A percentile compares a stretch with the other conserved stretches of the same genome.
Evolutionary conservation across 1,140 invertebrate species (phyloP).

Genomic region (Lasioglossum baleicum): DNA sequence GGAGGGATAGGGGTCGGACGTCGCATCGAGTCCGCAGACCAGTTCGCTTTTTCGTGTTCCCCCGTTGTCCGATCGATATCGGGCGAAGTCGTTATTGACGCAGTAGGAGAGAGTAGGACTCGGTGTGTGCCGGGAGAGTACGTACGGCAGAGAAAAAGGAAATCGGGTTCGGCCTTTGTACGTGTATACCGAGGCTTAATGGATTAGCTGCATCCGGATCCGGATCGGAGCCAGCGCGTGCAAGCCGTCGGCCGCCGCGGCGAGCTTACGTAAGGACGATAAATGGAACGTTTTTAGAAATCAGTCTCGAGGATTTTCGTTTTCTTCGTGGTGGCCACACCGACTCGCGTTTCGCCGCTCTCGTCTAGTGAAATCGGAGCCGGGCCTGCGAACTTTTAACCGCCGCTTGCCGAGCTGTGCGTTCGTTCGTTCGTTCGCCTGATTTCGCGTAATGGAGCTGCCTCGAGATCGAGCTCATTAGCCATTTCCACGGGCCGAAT

Average conservation of each 20-base stretch:
- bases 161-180: constrained; percentile 49
- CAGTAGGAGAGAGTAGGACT: not conserved
- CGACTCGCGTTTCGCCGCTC: not conserved
- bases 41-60: constrained; percentile 15
- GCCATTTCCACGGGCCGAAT: no score
- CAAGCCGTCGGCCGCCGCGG: not conserved
- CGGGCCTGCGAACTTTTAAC: not conserved
- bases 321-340: not conserved
- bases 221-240: constrained; percentile 38
- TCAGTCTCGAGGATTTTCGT: constrained; percentile 18
- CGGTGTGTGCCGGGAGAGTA: not conserved
- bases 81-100: constrained; percentile 21
- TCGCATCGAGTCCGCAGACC: not conserved
- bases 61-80: constrained; percentile 11
- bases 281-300: constrained; percentile 44
- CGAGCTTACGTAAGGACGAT: constrained; percentile 37
- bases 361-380: not conserved
- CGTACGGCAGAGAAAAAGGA: constrained; percentile 20
- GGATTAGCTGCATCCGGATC: constrained; percentile 59
- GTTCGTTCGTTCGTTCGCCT: no score
- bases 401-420: not conserved
- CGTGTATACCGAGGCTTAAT: constrained; percentile 53
- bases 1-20: not conserved
- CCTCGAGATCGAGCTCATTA: not conserved
- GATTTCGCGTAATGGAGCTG: not conserved